phyloP scores from a whole-genome alignment of 2,113 vertebrate species.

The Petrocephalus microphthalmus region DNA sequence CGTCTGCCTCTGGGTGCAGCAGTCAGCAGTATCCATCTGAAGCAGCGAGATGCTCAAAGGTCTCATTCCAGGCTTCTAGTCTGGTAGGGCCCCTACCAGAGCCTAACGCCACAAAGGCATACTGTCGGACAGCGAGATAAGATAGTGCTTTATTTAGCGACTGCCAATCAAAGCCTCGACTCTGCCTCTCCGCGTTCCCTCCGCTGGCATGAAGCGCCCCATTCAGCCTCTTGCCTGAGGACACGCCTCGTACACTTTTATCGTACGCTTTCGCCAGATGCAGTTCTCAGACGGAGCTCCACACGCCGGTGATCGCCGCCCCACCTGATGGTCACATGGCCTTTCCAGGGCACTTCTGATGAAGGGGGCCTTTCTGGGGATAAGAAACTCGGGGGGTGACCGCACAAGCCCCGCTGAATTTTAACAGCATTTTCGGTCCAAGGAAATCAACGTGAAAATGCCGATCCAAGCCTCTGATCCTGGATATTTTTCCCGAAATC shows the following conservation, averaged over 20 bases:
- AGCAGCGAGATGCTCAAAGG: constrained; percentile 14
- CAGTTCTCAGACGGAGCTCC: constrained; percentile 19
- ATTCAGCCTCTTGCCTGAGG: constrained; percentile 12
- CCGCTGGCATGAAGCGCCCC: neutral
- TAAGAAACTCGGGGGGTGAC: neutral
- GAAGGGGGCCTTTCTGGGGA: neutral
- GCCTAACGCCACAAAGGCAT: constrained; percentile 10
- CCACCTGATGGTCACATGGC: neutral
- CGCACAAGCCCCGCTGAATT: neutral
- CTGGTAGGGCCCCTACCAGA: neutral
- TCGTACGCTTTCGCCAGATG: neutral
- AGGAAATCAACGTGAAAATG: neutral
- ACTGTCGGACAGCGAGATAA: constrained; percentile 11
- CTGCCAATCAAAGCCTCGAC: neutral
- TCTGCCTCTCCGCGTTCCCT: neutral
- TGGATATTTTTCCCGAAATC: neutral
- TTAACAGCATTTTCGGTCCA: constrained; percentile 2
- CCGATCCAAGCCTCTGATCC: neutral
- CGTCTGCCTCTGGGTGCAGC: neutral
- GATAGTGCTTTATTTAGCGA: neutral
- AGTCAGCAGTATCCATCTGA: neutral
- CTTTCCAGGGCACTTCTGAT: constrained; percentile 7
- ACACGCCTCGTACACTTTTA: constrained; percentile 9
- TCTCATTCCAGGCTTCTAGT: neutral
- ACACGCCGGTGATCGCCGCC: neutral